A percentile compares a stretch with the other conserved stretches of the same genome.
Conservation (phyloP, 1,140 invertebrate species). For the Ceratina japonica region DNA sequence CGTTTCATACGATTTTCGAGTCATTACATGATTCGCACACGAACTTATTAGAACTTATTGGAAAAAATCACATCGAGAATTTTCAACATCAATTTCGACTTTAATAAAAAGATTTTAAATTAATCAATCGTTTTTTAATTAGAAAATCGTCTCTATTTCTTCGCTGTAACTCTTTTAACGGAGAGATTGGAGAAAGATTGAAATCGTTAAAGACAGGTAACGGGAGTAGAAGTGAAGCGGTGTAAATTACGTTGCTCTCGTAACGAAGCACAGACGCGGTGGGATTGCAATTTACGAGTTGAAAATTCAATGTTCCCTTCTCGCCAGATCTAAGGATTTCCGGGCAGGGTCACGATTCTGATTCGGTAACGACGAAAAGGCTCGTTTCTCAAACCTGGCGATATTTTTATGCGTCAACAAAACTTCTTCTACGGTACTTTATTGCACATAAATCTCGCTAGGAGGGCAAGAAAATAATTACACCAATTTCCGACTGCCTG, state of each 20-base stretch:
- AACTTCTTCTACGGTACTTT: background rate
- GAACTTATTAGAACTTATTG: no score
- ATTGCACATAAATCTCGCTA: background rate
- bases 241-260: no score
- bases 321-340: background rate
- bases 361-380: background rate
- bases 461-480: background rate
- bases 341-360: background rate
- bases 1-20: conserved; percentile 18
- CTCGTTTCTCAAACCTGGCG: background rate
- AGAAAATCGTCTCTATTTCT: no score
- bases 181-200: no score
- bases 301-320: background rate
- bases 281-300: background rate
- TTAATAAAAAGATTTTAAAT: no score
- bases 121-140: no score
- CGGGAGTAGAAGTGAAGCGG: no score
- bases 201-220: no score
- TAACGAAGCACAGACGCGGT: no score
- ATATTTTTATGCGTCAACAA: background rate
- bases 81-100: no score
- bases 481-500: background rate
- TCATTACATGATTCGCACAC: conserved; percentile 8
- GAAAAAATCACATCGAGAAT: no score
- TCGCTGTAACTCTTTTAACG: no score